A percentile compares a stretch with the other conserved stretches of the same genome.
Conservation (phyloP, 2,797 vertebrate genomes). For the Helarctos malayanus region DNA sequence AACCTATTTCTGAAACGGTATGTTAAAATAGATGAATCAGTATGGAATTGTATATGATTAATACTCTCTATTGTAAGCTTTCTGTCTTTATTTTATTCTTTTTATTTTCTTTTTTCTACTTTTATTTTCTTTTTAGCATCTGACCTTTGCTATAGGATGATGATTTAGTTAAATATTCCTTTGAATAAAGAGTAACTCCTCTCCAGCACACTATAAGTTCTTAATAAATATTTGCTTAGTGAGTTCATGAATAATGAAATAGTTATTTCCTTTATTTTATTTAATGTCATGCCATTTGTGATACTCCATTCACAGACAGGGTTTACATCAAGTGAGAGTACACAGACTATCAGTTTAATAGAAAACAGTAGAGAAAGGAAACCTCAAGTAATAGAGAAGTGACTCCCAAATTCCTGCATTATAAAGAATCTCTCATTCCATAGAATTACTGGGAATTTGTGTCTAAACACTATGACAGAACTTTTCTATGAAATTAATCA, state of each 20-base stretch:
- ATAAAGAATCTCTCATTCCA: background rate
- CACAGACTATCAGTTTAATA: background rate
- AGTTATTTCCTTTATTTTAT: background rate
- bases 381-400: background rate
- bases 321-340: background rate
- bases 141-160: background rate
- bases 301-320: background rate
- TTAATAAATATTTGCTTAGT: conserved; percentile 3
- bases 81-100: background rate
- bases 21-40: background rate
- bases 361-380: background rate
- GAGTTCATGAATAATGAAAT: background rate
- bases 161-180: background rate
- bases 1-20: background rate
- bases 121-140: background rate
- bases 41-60: background rate
- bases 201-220: background rate
- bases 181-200: background rate
- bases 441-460: background rate
- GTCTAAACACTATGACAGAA: background rate
- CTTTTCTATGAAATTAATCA: conserved; percentile 65
- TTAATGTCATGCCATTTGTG: background rate
- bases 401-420: background rate
- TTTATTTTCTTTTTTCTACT: background rate
- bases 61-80: background rate